Conservation (phyloP, 2,113 vertebrate species). For the Uria lomvia region DNA sequence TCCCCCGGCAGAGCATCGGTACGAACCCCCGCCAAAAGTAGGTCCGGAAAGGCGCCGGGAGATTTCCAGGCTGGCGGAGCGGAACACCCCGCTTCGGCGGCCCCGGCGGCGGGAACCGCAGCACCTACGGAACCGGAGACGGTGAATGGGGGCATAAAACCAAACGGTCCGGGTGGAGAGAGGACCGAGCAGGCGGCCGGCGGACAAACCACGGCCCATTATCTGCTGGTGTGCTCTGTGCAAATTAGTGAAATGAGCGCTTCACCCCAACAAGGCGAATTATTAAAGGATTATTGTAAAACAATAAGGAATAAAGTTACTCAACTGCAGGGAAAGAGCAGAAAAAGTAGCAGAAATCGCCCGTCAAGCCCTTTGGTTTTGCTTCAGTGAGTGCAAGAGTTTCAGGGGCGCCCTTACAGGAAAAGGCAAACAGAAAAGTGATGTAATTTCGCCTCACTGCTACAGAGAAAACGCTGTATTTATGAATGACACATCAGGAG, state of each 20-base stretch:
- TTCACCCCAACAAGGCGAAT: neutral
- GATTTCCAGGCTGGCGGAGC: neutral
- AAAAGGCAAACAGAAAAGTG: neutral
- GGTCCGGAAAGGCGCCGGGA: too few relatives aligned
- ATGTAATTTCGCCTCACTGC: neutral
- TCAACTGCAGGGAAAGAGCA: neutral
- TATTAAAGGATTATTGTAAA: neutral
- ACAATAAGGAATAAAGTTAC: neutral
- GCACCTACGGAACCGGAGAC: rapidly evolving
- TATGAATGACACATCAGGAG: neutral
- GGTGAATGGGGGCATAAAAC: neutral
- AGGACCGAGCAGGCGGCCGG: neutral
- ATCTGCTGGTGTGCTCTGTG: rapidly evolving
- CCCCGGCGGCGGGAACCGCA: neutral
- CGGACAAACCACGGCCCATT: neutral
- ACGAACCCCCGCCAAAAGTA: neutral
- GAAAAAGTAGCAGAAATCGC: neutral
- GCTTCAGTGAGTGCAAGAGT: neutral
- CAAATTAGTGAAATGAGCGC: rapidly evolving
- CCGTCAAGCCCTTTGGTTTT: neutral
- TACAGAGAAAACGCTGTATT: neutral
- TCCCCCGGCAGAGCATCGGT: neutral
- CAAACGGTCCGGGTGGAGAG: too few relatives aligned
- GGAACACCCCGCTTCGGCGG: neutral
- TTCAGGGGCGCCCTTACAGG: neutral